Evolutionary conservation across 2,113 vertebrate species (phyloP), one percentile per base, ranked within the genome.

Genomic region (Ochotona curzoniae): DNA sequence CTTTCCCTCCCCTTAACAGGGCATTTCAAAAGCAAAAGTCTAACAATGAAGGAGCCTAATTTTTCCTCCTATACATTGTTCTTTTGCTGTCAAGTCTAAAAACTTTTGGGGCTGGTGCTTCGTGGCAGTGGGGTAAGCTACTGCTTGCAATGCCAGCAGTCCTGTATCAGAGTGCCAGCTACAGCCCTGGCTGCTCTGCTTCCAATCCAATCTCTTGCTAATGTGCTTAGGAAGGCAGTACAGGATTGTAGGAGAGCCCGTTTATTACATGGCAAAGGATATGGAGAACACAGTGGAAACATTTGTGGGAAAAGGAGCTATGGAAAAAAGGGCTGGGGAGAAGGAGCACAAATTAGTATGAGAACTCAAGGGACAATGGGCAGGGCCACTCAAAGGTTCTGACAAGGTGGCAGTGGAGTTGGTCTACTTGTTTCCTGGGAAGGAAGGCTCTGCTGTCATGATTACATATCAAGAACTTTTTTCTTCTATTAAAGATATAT

Each of bases 381-480:
- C 51, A 84, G 67, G 21, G 6, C 17, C 80, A 20, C 23, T 66
- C 35, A 70, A 32, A 89, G 88, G 32, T 26, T 92, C 51, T 84
- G 44, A 74, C 64, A 8, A 79, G 73, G 83, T 93, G 81, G 71
- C 81, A 70, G 60, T 83, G 92, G 38, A 93, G 23, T 44, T 89
- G 73, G 76, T 89, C 73, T 93, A 35, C 67, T 95, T 70, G 54
- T 94, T 32, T 82, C 35, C 66, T 69, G 64, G 67, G 76, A 71
- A 85, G 87, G 38, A 88, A 76, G 44, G 67, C 60, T 88, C 95
- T 95, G 54, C 97, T 96, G 74, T 26, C 64, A 64, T 88, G 94
- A 97, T 94, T 98, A 98, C 97, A 97, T 98, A 98, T 44, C 38
- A 44, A 44, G 38, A 44, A 97, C 97, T 98, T 98, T 93, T 98